These are phyloP conservation scores for Leptatherina wallacei DNA, from an alignment of 2,797 vertebrate species.

Conservation along the genomic window DNA sequence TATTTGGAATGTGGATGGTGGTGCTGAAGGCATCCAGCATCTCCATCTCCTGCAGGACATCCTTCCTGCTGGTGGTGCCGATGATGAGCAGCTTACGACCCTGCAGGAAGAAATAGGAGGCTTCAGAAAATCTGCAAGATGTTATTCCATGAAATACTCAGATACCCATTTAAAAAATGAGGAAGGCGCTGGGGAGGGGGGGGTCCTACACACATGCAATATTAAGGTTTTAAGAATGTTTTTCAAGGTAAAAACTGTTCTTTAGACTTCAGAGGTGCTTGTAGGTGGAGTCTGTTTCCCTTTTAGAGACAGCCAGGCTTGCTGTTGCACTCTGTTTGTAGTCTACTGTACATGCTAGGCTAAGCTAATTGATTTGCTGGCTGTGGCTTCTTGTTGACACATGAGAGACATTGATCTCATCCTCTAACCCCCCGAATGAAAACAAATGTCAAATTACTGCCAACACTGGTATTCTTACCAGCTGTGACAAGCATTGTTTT, in stretches of 20 bases:
- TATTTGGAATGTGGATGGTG: constrained; percentile 94
- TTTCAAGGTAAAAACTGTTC: too few relatives aligned
- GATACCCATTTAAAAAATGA: too few relatives aligned
- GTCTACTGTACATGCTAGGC: not conserved
- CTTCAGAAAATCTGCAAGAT: not conserved
- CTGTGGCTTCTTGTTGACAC: not conserved
- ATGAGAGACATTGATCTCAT: not conserved
- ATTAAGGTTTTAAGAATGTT: too few relatives aligned
- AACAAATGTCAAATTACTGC: not conserved
- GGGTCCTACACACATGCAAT: too few relatives aligned
- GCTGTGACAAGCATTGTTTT: not conserved
- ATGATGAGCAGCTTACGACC: constrained; percentile 96
- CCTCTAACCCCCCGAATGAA: not conserved
- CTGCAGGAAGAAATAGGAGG: constrained; percentile 70
- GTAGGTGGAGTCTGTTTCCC: not conserved
- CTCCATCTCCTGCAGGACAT: constrained; percentile 98
- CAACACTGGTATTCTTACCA: not conserved
- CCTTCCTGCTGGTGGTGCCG: constrained; percentile 96
- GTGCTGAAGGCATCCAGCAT: constrained; percentile 98
- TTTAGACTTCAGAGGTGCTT: too few relatives aligned
- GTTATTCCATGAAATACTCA: too few relatives aligned
- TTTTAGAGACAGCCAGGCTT: not conserved
- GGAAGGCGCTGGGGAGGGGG: too few relatives aligned
- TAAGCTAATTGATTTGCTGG: not conserved
- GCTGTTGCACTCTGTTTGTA: not conserved